phyloP scores from a whole-genome alignment of 2,797 vertebrate genomes.

The Scolopax bukidnonensis region DNA sequence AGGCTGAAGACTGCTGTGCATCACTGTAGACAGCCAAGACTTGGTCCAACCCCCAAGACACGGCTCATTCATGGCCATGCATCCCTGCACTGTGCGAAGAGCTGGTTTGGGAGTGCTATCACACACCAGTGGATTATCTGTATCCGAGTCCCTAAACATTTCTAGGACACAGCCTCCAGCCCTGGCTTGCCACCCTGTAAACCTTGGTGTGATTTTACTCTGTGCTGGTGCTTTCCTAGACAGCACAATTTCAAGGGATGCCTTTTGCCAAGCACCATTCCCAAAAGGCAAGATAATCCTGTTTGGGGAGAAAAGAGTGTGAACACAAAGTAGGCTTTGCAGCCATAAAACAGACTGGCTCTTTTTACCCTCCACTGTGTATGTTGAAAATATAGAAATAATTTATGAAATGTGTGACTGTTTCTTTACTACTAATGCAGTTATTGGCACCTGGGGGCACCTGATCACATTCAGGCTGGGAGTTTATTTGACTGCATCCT shows the following conservation, averaged over 20 bases:
- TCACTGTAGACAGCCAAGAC: neutral
- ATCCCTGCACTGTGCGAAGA: neutral
- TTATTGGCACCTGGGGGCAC: neutral
- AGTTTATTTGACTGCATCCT: neutral
- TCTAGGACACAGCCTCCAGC: neutral
- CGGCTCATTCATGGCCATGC: fast-evolving
- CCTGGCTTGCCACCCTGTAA: neutral
- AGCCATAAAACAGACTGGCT: neutral
- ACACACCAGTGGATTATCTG: neutral
- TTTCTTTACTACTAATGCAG: neutral
- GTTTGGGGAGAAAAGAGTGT: neutral
- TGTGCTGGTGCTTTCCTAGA: neutral
- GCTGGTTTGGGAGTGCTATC: neutral
- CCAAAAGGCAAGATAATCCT: neutral
- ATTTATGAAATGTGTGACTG: neutral
- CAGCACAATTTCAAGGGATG: neutral
- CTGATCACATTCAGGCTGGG: neutral
- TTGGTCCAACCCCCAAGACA: neutral
- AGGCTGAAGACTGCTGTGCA: neutral
- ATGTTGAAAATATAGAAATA: neutral
- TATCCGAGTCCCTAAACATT: neutral
- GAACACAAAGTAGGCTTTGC: neutral
- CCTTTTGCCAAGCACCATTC: neutral
- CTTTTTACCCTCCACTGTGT: fast-evolving
- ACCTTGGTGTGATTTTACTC: neutral